Conservation (phyloP, 2,797 vertebrate species). For the Chaetophractus vellerosus region DNA sequence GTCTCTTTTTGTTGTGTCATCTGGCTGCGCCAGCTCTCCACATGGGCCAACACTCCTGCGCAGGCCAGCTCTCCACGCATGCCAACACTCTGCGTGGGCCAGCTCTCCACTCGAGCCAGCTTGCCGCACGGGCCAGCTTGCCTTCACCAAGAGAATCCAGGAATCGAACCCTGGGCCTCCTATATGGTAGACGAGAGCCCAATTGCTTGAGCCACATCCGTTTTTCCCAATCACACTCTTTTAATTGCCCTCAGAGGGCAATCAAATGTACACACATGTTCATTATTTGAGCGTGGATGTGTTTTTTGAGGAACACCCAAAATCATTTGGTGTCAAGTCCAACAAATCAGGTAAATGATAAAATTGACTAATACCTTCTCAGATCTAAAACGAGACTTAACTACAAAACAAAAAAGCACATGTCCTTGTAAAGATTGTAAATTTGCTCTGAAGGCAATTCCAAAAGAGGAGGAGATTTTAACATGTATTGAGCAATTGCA, state of each 20-base stretch:
- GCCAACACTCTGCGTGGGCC: too few species aligned
- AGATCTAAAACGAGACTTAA: constrained; percentile 68
- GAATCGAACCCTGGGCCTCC: too few species aligned
- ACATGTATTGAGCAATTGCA: not conserved
- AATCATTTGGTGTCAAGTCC: constrained; percentile 64
- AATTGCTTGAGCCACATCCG: too few species aligned
- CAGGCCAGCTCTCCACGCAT: too few species aligned
- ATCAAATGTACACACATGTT: not conserved
- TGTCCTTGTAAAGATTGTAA: constrained; percentile 61
- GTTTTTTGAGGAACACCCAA: not conserved
- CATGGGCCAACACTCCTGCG: too few species aligned
- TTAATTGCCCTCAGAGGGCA: not conserved
- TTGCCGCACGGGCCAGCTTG: too few species aligned
- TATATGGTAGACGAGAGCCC: too few species aligned
- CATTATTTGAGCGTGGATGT: not conserved
- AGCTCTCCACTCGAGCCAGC: too few species aligned
- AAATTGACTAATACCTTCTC: constrained; percentile 51
- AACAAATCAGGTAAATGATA: constrained; percentile 61
- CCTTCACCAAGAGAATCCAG: too few species aligned
- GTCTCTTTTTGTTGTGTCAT: too few species aligned
- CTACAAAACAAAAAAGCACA: constrained; percentile 68
- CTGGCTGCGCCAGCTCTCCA: too few species aligned
- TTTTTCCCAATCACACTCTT: not conserved
- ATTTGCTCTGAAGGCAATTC: not conserved
- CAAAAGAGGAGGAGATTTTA: not conserved